A percentile compares a stretch with the other conserved stretches of the same genome.
These are phyloP conservation scores for Coleophora deauratella DNA, from an alignment of 2,888 invertebrate genomes.

Conservation along the genomic window DNA sequence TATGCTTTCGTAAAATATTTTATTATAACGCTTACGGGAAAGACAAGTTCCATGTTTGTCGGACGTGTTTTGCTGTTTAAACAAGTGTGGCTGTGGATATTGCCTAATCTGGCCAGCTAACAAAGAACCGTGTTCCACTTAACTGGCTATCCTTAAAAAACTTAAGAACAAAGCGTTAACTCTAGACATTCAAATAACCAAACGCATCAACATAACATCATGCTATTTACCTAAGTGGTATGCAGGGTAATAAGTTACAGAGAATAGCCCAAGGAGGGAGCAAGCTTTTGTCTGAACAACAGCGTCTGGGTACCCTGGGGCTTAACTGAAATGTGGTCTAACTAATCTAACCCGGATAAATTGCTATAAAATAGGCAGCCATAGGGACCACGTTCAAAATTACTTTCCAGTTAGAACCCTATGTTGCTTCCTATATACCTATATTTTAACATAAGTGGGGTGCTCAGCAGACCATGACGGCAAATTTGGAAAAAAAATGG, in stretches of 20 bases:
- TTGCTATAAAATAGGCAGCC: slow-evolving; percentile 26
- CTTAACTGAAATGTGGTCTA: slow-evolving; percentile 35
- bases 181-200: slow-evolving; percentile 1
- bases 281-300: slow-evolving; percentile 32
- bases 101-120: slow-evolving; percentile 43
- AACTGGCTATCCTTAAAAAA: slow-evolving; percentile 4
- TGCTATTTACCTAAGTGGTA: slow-evolving; percentile 51
- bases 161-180: background rate
- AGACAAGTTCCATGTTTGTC: slow-evolving; percentile 37
- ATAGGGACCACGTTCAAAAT: slow-evolving; percentile 1
- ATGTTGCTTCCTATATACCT: no score
- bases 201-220: slow-evolving; percentile 26
- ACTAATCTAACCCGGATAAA: slow-evolving; percentile 29
- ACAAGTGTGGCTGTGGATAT: slow-evolving; percentile 48
- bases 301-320: slow-evolving; percentile 40
- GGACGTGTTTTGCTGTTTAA: slow-evolving; percentile 38
- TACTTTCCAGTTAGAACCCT: no score
- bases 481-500: no score
- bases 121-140: slow-evolving; percentile 10
- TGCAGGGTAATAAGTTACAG: slow-evolving; percentile 41
- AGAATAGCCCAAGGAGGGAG: slow-evolving; percentile 34
- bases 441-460: no score
- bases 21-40: slow-evolving; percentile 35
- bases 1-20: slow-evolving; percentile 38
- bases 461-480: no score